Evolutionary conservation across 2,888 invertebrate genomes (phyloP).

Genomic region (Philereme transversata): DNA sequence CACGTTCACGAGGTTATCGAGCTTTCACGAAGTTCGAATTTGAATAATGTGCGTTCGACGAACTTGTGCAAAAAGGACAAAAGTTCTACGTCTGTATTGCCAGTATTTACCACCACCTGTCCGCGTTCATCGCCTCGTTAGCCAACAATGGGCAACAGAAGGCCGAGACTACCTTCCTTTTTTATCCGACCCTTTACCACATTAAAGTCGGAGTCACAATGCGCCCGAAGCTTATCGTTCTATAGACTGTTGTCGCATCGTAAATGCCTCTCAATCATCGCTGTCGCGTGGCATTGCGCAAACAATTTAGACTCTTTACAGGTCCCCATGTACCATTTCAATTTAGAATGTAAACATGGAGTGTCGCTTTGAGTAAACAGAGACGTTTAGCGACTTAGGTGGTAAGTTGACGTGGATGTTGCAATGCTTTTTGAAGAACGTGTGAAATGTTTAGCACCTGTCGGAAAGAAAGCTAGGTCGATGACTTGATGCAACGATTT

Average conservation of each 20-base stretch:
- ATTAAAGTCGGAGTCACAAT: conserved; percentile 70
- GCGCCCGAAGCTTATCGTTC: conserved; percentile 35
- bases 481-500: conserved; percentile 26
- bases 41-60: conserved; percentile 77
- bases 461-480: conserved; percentile 29
- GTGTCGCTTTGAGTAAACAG: conserved; percentile 56
- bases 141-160: conserved; percentile 67
- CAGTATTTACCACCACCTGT: conserved; percentile 71
- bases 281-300: conserved; percentile 54
- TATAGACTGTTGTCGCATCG: conserved; percentile 50
- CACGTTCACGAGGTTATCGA: conserved; percentile 77
- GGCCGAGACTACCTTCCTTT: conserved; percentile 63
- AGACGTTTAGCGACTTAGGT: conserved; percentile 62
- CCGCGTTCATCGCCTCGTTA: conserved; percentile 72
- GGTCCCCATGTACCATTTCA: conserved; percentile 59
- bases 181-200: conserved; percentile 60
- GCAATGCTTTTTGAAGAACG: conserved; percentile 41
- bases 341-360: conserved; percentile 59
- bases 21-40: conserved; percentile 80
- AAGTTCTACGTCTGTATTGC: conserved; percentile 50
- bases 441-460: conserved; percentile 41
- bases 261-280: conserved; percentile 58
- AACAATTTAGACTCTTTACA: conserved; percentile 58
- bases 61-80: conserved; percentile 69
- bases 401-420: conserved; percentile 55